A percentile compares a stretch with the other conserved stretches of the same genome.
These are phyloP conservation scores for Ophiothrix spiculata DNA, from an alignment of 35 echinoderm and acorn worm genomes.

Conservation along the genomic window DNA sequence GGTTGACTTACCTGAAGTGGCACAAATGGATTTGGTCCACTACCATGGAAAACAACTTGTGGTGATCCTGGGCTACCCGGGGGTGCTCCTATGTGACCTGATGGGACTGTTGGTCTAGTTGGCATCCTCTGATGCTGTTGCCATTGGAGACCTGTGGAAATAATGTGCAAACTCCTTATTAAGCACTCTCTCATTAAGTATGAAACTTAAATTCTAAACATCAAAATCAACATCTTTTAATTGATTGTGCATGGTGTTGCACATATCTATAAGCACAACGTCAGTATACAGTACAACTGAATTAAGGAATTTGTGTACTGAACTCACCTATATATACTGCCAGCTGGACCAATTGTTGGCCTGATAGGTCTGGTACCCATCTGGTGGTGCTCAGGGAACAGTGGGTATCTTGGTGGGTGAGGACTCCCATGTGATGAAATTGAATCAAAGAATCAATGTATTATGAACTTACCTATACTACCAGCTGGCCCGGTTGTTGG, in stretches of 20 bases:
- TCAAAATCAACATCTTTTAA: neutral
- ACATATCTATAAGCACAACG: no score
- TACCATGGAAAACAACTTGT: constrained; percentile 6
- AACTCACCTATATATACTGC: no score
- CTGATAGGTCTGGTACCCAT: no score
- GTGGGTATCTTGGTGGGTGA: no score
- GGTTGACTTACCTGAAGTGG: constrained; percentile 31
- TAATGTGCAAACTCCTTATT: neutral
- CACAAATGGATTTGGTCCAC: constrained; percentile 19
- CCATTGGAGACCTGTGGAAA: neutral
- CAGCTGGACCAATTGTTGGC: no score
- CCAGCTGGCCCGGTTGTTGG: neutral
- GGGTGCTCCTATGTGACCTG: neutral
- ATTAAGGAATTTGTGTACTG: no score
- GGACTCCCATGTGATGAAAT: neutral
- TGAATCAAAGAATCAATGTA: neutral
- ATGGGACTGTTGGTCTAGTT: neutral
- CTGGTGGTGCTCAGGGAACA: no score
- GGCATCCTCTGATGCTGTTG: neutral
- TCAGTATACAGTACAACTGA: no score
- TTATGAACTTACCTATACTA: neutral
- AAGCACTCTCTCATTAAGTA: neutral
- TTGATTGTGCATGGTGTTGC: no score
- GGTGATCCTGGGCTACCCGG: neutral
- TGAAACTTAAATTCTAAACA: neutral